Base-by-base conservation (phyloP, 2,888 invertebrate genomes). In the Platycheirus albimanus region DNA sequence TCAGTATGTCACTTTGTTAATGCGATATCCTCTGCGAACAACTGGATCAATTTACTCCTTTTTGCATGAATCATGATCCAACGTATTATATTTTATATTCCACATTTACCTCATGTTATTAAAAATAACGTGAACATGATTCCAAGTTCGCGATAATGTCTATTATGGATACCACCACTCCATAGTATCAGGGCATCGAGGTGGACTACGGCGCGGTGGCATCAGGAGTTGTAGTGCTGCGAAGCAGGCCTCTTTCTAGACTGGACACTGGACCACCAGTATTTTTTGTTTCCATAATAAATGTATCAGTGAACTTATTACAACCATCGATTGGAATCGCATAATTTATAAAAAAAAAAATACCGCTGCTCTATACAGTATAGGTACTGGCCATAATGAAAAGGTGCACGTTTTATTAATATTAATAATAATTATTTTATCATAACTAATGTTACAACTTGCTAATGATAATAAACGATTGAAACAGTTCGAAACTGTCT, bases 391-490 rank as follows among this genome's bases (percentile, higher is more conserved):
- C 28, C 19, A 10, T 10, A 11, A 49, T 11, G 24, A 36, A 69
- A 61, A 61, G 76, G 58, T 76, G 61, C 52, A 76, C 69, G 52
- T 76, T 76, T 76, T 76, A 76, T 69, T 63, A 76, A 76, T 76
- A 76, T 76, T 76, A 54, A 76, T 76, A 76, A 76, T 75, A 7
- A 33, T 63, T 28, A 54, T 63, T 70, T 56, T 63, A 70, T 64
- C 63, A 64, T 64, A 77, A 70, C 54, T 47, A 70, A 70, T 71
- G 77, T 54, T 64, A 70, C 77, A 38, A 64, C 63, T 63, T 63
- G 61, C 54, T 64, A 70, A 70, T 64, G 77, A 71, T 70, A 56
- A 64, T 70, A 70, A 64, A 64, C 71, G 77, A 64, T 58, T 49
- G 64, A 38, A 70, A 54, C 70, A 64, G 70, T 70, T 56, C 77